Evolutionary conservation across 2,797 vertebrate genomes (phyloP).

Genomic region (Phataginus tetradactyla): DNA sequence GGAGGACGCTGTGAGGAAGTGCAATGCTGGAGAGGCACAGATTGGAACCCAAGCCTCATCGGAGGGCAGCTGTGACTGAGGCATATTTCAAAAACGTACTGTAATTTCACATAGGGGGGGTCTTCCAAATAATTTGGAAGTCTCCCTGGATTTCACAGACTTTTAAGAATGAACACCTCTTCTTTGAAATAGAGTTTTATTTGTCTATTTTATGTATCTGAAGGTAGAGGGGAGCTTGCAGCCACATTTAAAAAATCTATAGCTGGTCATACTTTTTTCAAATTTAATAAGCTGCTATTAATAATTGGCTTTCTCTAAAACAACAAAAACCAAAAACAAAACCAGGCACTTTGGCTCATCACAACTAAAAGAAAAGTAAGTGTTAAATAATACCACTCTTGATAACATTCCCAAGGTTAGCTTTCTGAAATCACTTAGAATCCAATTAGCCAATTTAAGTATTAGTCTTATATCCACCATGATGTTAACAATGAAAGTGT

Average conservation of each 20-base stretch:
- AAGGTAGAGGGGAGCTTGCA: background rate
- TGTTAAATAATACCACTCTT: background rate
- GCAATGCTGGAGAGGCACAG: constrained; percentile 35
- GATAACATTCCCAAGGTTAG: background rate
- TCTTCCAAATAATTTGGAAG: constrained; percentile 49
- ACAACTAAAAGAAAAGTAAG: background rate
- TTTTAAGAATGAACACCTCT: constrained; percentile 21
- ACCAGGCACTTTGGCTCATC: background rate
- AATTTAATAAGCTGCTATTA: background rate
- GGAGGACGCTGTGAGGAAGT: background rate
- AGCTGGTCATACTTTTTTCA: background rate
- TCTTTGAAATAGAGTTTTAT: background rate
- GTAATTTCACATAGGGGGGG: constrained; percentile 59
- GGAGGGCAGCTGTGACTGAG: constrained; percentile 26
- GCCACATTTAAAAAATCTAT: background rate
- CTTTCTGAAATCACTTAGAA: constrained; percentile 14
- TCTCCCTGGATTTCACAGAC: constrained; percentile 45
- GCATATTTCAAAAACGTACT: constrained; percentile 46
- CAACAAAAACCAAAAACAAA: background rate
- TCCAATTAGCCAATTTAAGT: background rate
- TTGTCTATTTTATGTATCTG: background rate
- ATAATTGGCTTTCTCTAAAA: background rate
- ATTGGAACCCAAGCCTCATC: constrained; percentile 52
- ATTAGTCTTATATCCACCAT: background rate
- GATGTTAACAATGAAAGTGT: background rate